A percentile compares a stretch with the other conserved stretches of the same genome.
Evolutionary conservation across 2,113 vertebrate genomes (phyloP).

Genomic region (Cromileptes altivelis): DNA sequence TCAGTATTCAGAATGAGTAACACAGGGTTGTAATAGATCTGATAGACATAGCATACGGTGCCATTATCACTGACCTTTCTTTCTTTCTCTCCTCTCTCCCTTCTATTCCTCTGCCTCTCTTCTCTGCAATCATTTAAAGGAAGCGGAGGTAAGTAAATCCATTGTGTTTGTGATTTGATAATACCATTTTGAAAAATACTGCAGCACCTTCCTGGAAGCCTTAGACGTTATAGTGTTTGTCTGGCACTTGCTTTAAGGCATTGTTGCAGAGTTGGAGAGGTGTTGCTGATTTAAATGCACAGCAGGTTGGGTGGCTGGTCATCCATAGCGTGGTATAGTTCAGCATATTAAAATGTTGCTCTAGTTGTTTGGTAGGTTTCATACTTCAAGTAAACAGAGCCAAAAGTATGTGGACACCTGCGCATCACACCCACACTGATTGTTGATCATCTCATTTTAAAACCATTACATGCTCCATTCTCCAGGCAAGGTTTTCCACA

Average conservation of each 20-base stretch:
- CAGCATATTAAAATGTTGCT: slow-evolving; percentile 43
- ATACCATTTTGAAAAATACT: slow-evolving; percentile 1
- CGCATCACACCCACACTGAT: background rate
- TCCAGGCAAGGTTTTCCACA: background rate
- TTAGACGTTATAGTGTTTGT: slow-evolving; percentile 13
- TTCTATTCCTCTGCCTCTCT: slow-evolving; percentile 36
- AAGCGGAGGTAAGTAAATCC: slow-evolving; percentile 80
- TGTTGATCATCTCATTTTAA: background rate
- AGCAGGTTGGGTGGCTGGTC: slow-evolving; percentile 35
- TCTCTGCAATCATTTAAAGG: slow-evolving; percentile 73
- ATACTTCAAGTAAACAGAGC: background rate
- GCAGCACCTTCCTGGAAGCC: background rate
- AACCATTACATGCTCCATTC: background rate
- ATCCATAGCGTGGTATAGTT: slow-evolving; percentile 14
- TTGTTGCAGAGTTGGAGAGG: slow-evolving; percentile 25
- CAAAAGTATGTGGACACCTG: background rate
- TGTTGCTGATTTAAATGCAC: slow-evolving; percentile 53
- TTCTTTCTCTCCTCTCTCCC: slow-evolving; percentile 49
- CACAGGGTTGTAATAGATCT: slow-evolving; percentile 57
- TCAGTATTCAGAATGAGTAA: slow-evolving; percentile 72
- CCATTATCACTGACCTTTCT: slow-evolving; percentile 77
- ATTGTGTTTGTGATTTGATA: slow-evolving; percentile 42
- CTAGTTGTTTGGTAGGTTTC: slow-evolving; percentile 15
- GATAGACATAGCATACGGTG: slow-evolving; percentile 61
- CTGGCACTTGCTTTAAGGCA: slow-evolving; percentile 14